Evolutionary conservation across 2,113 vertebrate species (phyloP).

Genomic region (Pelmatolapia mariae): DNA sequence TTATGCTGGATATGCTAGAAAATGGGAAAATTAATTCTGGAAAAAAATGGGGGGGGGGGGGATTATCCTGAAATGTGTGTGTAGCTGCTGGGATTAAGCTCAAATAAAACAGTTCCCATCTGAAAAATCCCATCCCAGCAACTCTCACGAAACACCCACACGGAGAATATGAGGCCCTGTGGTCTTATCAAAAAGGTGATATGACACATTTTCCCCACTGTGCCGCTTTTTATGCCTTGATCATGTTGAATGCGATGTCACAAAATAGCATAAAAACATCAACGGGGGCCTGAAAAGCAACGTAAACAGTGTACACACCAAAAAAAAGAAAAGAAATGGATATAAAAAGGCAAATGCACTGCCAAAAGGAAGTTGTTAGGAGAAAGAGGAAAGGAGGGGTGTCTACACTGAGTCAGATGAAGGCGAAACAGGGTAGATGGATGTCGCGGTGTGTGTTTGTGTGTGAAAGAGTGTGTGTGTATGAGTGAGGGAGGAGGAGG

Average conservation of each 20-base stretch:
- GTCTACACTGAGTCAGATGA: neutral
- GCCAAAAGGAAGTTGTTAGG: neutral
- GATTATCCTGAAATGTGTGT: slow-evolving; percentile 11
- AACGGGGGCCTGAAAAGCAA: neutral
- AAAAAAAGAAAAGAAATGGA: neutral
- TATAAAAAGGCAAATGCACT: neutral
- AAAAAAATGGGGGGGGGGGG: neutral
- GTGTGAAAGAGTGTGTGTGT: neutral
- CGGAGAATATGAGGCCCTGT: neutral
- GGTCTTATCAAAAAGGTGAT: slow-evolving; percentile 6
- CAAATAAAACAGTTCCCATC: neutral
- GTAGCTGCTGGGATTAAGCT: neutral
- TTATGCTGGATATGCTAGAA: neutral
- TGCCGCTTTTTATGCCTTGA: neutral
- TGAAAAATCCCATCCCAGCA: slow-evolving; percentile 4
- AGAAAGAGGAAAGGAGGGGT: neutral
- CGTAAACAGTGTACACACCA: neutral
- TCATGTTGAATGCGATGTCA: neutral
- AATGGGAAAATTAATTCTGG: slow-evolving; percentile 26
- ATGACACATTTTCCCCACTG: neutral
- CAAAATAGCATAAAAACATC: neutral
- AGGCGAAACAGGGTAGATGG: neutral
- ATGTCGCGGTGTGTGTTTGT: neutral
- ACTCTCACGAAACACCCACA: neutral
- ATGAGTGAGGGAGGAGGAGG: neutral